Evolutionary conservation across 2,797 vertebrate species (phyloP).

Genomic region (Poeciliopsis paucimaculata): DNA sequence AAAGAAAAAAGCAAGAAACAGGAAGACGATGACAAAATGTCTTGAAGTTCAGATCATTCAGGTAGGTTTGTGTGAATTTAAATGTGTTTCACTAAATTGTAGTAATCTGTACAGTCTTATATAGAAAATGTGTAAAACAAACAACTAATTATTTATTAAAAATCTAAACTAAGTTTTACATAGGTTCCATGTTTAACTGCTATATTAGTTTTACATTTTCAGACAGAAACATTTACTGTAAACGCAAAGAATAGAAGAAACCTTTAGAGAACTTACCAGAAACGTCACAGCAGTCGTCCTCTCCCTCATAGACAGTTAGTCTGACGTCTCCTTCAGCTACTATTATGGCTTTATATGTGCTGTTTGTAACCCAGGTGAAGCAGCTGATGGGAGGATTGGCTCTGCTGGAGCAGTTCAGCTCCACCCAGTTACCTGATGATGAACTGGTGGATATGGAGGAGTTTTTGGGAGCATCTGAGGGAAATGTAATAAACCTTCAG

Average conservation of each 20-base stretch:
- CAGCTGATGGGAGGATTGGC: not conserved
- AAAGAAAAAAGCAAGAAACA: not conserved
- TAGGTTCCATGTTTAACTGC: not conserved
- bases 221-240: not conserved
- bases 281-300: not conserved
- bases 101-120: not conserved
- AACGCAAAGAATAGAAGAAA: not conserved
- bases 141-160: too few relatives aligned
- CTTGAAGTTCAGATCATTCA: not conserved
- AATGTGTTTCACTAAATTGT: not conserved
- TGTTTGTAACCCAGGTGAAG: not conserved
- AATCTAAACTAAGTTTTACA: not conserved
- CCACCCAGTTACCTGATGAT: not conserved
- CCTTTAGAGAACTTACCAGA: not conserved
- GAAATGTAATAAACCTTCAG: not conserved
- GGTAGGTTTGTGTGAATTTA: not conserved
- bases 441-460: too few relatives aligned
- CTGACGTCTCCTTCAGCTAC: not conserved
- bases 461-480: not conserved
- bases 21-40: not conserved
- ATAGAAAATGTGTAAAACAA: not conserved
- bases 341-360: not conserved
- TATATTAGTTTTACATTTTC: not conserved
- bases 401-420: slow-evolving; percentile 2
- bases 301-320: not conserved